Conservation (phyloP, 2,113 vertebrate species). For the Mastomys natalensis region DNA sequence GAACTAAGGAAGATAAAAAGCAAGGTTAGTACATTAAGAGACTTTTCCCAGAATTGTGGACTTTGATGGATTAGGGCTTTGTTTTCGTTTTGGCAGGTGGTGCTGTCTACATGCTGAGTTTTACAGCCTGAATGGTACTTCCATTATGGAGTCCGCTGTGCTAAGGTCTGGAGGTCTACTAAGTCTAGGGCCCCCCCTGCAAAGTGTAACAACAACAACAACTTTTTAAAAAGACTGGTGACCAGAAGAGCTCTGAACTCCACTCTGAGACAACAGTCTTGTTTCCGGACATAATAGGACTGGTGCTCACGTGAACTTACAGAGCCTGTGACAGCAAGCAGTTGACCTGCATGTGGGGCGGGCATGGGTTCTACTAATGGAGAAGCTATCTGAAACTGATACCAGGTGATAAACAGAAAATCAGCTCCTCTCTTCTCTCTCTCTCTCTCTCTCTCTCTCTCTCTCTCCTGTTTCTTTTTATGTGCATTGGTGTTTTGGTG, state of each 20-base stretch:
- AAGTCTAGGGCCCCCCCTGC: neutral
- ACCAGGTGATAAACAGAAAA: neutral
- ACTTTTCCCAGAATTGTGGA: neutral
- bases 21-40: neutral
- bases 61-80: neutral
- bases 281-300: neutral
- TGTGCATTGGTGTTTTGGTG: no score
- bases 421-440: no score
- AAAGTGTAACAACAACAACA: neutral
- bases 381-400: neutral
- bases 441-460: no score
- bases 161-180: neutral
- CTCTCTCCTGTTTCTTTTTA: no score
- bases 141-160: neutral
- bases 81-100: neutral
- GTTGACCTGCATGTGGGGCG: fast-evolving
- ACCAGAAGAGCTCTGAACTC: neutral
- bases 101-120: neutral
- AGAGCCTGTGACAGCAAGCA: neutral
- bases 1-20: neutral
- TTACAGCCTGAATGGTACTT: neutral
- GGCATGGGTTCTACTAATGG: neutral
- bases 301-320: neutral
- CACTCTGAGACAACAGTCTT: neutral
- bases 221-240: neutral